Conservation (phyloP, 2,113 vertebrate species). For the Pao palembangensis region DNA sequence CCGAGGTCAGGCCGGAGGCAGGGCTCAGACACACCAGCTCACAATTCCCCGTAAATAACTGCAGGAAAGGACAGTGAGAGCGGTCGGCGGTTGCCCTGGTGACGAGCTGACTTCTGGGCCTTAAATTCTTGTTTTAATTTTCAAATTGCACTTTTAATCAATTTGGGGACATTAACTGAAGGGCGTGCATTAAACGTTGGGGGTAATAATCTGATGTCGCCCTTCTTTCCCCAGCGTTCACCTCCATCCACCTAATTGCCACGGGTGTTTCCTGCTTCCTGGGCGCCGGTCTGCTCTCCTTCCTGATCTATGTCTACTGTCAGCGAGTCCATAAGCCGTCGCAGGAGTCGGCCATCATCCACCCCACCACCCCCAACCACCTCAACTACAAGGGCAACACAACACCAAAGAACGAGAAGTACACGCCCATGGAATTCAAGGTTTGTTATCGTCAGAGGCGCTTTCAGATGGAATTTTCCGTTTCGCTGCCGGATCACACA, state of each 20-base stretch:
- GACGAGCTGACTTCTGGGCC: neutral
- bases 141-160: neutral
- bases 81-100: neutral
- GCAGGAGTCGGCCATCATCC: conserved; percentile 93
- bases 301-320: conserved; percentile 91
- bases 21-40: too few relatives aligned
- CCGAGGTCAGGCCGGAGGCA: too few relatives aligned
- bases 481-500: neutral
- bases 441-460: conserved; percentile 50
- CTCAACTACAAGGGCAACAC: conserved; percentile 96
- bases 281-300: conserved; percentile 91
- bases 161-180: neutral
- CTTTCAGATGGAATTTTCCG: too few relatives aligned
- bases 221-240: conserved; percentile 80
- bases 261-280: conserved; percentile 95
- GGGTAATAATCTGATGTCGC: neutral
- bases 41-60: too few relatives aligned
- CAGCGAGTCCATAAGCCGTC: conserved; percentile 92
- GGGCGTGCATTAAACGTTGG: neutral
- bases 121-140: neutral
- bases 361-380: conserved; percentile 96
- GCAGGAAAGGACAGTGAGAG: neutral
- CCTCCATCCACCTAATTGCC: conserved; percentile 91
- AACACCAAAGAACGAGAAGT: conserved; percentile 98
- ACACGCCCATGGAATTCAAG: conserved; percentile 99